Percentiles rank a stretch among this genome's conserved stretches.
Conservation (phyloP, 2,113 vertebrate species). For the Calidris pygmaea region DNA sequence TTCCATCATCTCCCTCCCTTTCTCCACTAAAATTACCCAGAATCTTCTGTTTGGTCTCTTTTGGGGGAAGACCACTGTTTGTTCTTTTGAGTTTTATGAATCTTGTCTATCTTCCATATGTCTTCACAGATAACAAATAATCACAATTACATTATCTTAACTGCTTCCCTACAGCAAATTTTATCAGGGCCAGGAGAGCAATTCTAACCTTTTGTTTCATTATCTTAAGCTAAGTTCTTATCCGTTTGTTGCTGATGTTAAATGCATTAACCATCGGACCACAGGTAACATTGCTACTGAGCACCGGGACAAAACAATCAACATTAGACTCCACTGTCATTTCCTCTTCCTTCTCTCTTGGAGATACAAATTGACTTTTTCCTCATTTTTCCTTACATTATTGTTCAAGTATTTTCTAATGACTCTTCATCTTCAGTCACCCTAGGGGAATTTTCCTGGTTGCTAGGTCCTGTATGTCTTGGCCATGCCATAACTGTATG, state of each 20-base stretch:
- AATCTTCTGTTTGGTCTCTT: neutral
- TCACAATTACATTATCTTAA: neutral
- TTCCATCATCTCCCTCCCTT: neutral
- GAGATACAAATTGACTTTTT: neutral
- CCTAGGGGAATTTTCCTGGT: neutral
- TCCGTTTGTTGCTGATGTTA: neutral
- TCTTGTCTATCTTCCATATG: neutral
- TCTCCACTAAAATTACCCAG: neutral
- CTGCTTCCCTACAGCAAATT: neutral
- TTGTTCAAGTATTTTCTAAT: neutral
- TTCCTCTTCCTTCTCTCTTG: neutral
- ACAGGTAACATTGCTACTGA: neutral
- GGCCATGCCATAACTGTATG: neutral
- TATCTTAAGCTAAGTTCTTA: neutral
- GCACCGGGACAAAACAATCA: neutral
- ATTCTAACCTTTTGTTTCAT: neutral
- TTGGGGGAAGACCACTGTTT: neutral
- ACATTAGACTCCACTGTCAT: neutral
- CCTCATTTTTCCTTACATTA: neutral
- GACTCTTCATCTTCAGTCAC: neutral
- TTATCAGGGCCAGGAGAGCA: neutral
- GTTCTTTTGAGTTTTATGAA: neutral
- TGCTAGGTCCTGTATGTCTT: neutral
- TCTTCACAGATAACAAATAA: neutral
- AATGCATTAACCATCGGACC: neutral